phyloP scores from a whole-genome alignment of 2,888 invertebrate genomes.

The Incurvaria masculella region DNA sequence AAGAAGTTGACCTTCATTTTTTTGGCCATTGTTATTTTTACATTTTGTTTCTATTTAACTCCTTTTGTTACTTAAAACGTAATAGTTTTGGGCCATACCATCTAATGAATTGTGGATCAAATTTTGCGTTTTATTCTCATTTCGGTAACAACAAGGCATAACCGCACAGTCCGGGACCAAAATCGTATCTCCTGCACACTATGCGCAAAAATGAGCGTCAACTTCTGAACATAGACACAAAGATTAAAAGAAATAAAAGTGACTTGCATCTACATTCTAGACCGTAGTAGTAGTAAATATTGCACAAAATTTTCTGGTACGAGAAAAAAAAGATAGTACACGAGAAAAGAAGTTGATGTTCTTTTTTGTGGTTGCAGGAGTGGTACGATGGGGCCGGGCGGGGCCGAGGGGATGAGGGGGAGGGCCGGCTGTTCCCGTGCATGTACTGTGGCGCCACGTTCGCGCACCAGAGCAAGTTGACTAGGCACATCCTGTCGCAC shows the following conservation, averaged over 20 bases:
- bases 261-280: slow-evolving; percentile 52
- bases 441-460: slow-evolving; percentile 88
- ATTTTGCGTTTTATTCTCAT: slow-evolving; percentile 16
- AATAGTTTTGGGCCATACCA: slow-evolving; percentile 25
- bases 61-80: slow-evolving; percentile 28
- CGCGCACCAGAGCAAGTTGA: slow-evolving; percentile 88
- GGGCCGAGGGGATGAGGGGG: slow-evolving; percentile 48
- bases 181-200: slow-evolving; percentile 52
- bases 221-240: slow-evolving; percentile 65
- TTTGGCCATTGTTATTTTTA: slow-evolving; percentile 80
- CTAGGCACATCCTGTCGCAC: slow-evolving; percentile 85
- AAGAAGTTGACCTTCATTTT: slow-evolving; percentile 96
- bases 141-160: slow-evolving; percentile 51
- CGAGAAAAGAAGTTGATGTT: slow-evolving; percentile 88
- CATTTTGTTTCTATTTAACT: slow-evolving; percentile 52
- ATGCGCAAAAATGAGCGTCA: slow-evolving; percentile 85
- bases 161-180: slow-evolving; percentile 46
- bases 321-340: slow-evolving; percentile 39
- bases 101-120: neutral
- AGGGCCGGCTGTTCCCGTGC: slow-evolving; percentile 69
- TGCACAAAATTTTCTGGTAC: slow-evolving; percentile 48
- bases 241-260: slow-evolving; percentile 30
- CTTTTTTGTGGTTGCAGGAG: slow-evolving; percentile 86
- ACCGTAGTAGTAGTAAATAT: slow-evolving; percentile 51
- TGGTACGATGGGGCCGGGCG: slow-evolving; percentile 70